A percentile compares a stretch with the other conserved stretches of the same genome.
Conservation (phyloP, 2,797 vertebrate species). For the Morus bassanus region DNA sequence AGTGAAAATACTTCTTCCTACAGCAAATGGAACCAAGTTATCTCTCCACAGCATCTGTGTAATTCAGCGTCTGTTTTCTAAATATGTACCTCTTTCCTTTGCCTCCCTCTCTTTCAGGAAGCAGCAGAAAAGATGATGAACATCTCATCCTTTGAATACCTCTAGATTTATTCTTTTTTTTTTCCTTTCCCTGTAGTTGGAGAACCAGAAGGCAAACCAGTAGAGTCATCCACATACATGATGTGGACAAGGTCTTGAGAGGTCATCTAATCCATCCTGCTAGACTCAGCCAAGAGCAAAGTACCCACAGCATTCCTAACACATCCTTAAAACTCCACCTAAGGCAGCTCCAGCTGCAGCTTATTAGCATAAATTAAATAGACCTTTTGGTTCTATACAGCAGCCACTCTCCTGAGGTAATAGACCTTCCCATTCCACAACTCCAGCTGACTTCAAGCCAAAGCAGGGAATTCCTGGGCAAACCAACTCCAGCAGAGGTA, state of each 20-base stretch:
- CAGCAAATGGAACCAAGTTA: background rate
- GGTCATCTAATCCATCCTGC: background rate
- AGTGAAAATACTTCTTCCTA: background rate
- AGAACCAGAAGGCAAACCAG: background rate
- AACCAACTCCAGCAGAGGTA: background rate
- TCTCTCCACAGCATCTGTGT: background rate
- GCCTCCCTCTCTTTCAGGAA: background rate
- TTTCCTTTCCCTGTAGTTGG: background rate
- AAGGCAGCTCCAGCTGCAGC: background rate
- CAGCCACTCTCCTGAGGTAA: background rate
- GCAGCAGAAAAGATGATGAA: background rate
- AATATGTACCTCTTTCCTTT: background rate
- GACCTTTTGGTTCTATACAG: background rate
- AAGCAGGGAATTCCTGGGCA: background rate
- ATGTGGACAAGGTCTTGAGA: background rate
- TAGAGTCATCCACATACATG: background rate
- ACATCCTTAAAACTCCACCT: background rate
- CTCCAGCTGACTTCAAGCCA: background rate
- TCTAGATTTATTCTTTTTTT: background rate
- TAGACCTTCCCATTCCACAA: background rate
- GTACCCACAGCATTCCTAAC: background rate
- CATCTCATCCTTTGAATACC: background rate
- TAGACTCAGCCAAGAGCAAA: background rate
- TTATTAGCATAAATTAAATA: background rate
- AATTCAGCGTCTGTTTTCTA: background rate